phyloP scores from a whole-genome alignment of 2,888 invertebrate species.

The Crepidodera aurea region DNA sequence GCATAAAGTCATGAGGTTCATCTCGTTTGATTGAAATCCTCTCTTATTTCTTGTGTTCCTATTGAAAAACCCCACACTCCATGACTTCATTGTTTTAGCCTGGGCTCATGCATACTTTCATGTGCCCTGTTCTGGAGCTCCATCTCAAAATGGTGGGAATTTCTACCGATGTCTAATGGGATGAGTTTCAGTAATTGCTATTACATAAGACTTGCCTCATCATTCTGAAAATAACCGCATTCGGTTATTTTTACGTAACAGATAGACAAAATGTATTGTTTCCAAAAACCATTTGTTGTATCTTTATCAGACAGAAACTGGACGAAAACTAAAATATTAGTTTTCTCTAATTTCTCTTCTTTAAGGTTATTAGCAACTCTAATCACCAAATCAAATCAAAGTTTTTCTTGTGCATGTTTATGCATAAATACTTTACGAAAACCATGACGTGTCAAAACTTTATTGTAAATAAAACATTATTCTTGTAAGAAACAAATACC shows the following conservation, averaged over 20 bases:
- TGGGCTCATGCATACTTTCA: constrained; percentile 62
- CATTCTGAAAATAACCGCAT: neutral
- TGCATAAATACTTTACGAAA: too few relatives aligned
- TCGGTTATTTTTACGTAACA: neutral
- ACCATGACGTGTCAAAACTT: too few relatives aligned
- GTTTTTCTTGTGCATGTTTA: too few relatives aligned
- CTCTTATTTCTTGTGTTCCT: constrained; percentile 57
- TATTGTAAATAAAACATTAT: too few relatives aligned
- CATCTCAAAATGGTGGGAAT: constrained; percentile 39
- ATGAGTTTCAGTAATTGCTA: constrained; percentile 49
- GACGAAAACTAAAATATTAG: too few relatives aligned
- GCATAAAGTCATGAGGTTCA: constrained; percentile 64
- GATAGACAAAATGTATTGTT: too few relatives aligned
- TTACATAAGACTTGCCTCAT: neutral
- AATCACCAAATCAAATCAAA: too few relatives aligned
- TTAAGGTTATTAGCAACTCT: too few relatives aligned
- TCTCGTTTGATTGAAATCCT: constrained; percentile 64
- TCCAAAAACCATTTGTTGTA: too few relatives aligned
- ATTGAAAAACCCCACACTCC: constrained; percentile 61
- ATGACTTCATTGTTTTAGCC: constrained; percentile 61
- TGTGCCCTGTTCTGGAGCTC: constrained; percentile 45
- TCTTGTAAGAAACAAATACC: too few relatives aligned
- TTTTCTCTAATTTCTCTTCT: too few relatives aligned
- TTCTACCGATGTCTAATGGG: constrained; percentile 45
- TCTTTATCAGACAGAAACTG: too few relatives aligned